These are phyloP conservation scores for Scopus umbretta DNA, from an alignment of 2,113 vertebrate species.

Conservation along the genomic window DNA sequence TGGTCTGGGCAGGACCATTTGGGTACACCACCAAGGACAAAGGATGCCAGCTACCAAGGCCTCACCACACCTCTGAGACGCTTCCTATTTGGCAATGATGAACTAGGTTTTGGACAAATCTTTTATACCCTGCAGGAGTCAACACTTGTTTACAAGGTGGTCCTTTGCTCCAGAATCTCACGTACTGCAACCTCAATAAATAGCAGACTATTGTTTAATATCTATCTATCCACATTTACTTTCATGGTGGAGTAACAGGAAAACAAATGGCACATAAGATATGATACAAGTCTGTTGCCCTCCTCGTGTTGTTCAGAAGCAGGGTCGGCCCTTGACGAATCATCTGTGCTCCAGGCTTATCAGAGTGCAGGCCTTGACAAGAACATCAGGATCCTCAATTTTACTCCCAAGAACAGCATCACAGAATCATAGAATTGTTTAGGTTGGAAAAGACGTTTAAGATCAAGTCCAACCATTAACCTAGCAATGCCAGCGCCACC, in stretches of 20 bases:
- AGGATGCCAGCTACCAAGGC: background rate
- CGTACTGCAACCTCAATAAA: background rate
- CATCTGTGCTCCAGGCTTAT: background rate
- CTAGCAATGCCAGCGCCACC: background rate
- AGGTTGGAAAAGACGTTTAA: background rate
- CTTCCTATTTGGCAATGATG: background rate
- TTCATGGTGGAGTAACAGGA: background rate
- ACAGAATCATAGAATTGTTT: background rate
- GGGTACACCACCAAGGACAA: accelerated
- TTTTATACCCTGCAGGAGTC: background rate
- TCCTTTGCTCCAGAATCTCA: background rate
- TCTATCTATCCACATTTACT: background rate
- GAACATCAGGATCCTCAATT: background rate
- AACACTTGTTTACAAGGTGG: background rate
- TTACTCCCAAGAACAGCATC: background rate
- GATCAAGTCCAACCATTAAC: background rate
- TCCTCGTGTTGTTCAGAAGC: background rate
- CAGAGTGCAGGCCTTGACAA: background rate
- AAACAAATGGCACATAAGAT: background rate
- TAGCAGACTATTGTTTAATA: accelerated
- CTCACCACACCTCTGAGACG: background rate
- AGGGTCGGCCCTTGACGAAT: background rate
- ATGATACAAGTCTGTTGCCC: background rate
- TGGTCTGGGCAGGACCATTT: background rate
- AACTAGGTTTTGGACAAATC: background rate